Conservation (phyloP, 2,113 vertebrate genomes). For the Oncorhynchus gorbuscha region DNA sequence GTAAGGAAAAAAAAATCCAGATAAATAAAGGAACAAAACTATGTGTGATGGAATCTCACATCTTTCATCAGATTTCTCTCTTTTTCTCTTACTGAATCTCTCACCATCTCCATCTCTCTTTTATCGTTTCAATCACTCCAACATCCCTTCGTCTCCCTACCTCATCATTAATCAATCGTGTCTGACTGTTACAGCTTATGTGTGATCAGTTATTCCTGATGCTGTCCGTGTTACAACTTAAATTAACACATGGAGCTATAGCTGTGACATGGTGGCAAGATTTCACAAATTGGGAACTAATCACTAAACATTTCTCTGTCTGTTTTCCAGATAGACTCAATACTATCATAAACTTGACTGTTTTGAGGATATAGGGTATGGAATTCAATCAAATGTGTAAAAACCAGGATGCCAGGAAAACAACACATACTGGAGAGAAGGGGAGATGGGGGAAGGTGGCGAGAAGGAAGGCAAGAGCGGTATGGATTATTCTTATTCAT, state of each 20-base stretch:
- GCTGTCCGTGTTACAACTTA: not conserved
- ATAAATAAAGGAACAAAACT: too few relatives aligned
- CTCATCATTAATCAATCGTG: conserved; percentile 14
- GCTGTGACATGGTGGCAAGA: not conserved
- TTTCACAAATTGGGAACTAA: not conserved
- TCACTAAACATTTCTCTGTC: not conserved
- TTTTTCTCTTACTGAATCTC: not conserved
- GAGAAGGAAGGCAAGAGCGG: not conserved
- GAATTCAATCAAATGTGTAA: not conserved
- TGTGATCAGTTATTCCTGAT: conserved; percentile 3
- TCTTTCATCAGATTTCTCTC: not conserved
- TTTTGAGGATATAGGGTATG: not conserved
- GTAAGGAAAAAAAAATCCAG: not conserved
- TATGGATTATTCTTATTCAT: not conserved
- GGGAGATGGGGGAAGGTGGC: not conserved
- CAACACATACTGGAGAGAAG: not conserved
- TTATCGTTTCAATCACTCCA: not conserved
- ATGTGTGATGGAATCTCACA: too few relatives aligned
- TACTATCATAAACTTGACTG: not conserved
- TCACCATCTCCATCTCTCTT: conserved; percentile 17
- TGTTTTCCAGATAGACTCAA: not conserved
- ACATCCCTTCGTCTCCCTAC: not conserved
- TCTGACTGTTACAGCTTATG: not conserved
- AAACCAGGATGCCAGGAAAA: conserved; percentile 10
- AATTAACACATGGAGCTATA: not conserved